These are phyloP conservation scores for Synergus japonicus DNA, from an alignment of 2,888 invertebrate genomes.

Conservation along the genomic window DNA sequence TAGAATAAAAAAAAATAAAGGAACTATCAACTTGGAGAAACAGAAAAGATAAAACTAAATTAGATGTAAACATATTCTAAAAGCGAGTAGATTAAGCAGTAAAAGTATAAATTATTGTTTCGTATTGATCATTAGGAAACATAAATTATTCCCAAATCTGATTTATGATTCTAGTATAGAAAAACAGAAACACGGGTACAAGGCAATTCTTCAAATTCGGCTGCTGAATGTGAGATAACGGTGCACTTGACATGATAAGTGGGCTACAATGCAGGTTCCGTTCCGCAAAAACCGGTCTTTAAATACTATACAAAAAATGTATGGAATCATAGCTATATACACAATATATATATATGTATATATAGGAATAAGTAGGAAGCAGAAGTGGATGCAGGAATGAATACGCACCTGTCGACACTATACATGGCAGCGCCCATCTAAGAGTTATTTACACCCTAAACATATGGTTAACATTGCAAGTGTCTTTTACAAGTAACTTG, in stretches of 20 bases:
- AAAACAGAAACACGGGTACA: background rate
- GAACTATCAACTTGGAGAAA: background rate
- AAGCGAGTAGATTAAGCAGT: background rate
- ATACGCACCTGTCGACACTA: slow-evolving; percentile 10
- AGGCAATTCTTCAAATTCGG: slow-evolving; percentile 57
- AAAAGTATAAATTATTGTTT: background rate
- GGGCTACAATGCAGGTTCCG: slow-evolving; percentile 56
- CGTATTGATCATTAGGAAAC: background rate
- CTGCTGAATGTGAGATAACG: slow-evolving; percentile 65
- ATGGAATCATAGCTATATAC: slow-evolving; percentile 10
- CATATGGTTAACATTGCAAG: background rate
- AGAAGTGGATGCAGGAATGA: background rate
- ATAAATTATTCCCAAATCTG: background rate
- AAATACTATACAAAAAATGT: slow-evolving; percentile 1
- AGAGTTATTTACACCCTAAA: slow-evolving; percentile 3
- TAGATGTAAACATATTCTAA: background rate
- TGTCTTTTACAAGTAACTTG: background rate
- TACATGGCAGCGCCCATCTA: background rate
- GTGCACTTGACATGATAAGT: slow-evolving; percentile 56
- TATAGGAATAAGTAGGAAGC: background rate
- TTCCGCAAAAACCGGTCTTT: slow-evolving; percentile 54
- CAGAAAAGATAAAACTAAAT: background rate
- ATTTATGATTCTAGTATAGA: background rate
- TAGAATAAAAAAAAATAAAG: background rate
- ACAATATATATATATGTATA: background rate